Conservation (phyloP, 2,113 vertebrate genomes). For the Xenus cinereus region DNA sequence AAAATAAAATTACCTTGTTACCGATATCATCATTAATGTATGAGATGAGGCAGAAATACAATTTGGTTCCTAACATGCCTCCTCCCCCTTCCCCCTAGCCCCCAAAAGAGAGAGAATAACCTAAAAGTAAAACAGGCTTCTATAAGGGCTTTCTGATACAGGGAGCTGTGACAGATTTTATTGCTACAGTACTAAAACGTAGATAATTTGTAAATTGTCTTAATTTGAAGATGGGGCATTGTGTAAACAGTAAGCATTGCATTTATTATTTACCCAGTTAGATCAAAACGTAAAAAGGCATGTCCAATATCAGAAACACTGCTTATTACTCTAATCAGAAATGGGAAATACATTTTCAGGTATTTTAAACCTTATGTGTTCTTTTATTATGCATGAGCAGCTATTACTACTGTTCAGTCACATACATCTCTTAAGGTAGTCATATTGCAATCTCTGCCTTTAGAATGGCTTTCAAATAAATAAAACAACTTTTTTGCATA, state of each 20-base stretch:
- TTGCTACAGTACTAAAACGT: not conserved
- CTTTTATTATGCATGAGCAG: slow-evolving; percentile 40
- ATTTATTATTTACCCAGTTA: slow-evolving; percentile 14
- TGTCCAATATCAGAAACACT: not conserved
- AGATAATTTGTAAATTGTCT: slow-evolving; percentile 17
- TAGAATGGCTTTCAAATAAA: not conserved
- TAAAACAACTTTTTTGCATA: not conserved
- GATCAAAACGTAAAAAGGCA: not conserved
- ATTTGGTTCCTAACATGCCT: not conserved
- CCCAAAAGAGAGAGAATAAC: not conserved
- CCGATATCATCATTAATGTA: slow-evolving; percentile 51
- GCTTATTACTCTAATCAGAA: slow-evolving; percentile 25
- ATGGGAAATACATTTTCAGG: slow-evolving; percentile 7
- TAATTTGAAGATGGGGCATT: not conserved
- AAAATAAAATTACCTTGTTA: slow-evolving; percentile 60
- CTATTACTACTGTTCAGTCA: not conserved
- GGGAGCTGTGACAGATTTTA: slow-evolving; percentile 9
- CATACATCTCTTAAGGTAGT: not conserved
- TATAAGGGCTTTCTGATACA: not conserved
- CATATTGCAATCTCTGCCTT: not conserved
- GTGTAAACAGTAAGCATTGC: not conserved
- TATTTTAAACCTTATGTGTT: not conserved
- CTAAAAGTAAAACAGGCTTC: not conserved
- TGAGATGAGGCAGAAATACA: slow-evolving; percentile 42
- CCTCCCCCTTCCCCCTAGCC: not conserved